These are phyloP conservation scores for Syrmaticus mikado DNA, from an alignment of 2,113 vertebrate species.

Conservation along the genomic window DNA sequence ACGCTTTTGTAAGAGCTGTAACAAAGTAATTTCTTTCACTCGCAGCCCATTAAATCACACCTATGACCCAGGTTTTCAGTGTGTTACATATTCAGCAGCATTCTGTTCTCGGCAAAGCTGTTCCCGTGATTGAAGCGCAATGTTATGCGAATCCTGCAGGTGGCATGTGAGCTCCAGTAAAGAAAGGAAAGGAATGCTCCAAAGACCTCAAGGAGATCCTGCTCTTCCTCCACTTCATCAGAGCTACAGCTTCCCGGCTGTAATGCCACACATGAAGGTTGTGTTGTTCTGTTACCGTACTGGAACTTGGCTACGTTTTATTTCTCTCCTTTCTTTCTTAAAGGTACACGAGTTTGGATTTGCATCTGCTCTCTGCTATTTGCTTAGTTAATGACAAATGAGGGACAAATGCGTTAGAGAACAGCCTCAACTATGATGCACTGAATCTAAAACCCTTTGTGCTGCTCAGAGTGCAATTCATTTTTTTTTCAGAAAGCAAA, in stretches of 20 bases:
- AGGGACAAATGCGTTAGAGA: not conserved
- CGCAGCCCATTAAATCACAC: not conserved
- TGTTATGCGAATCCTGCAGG: not conserved
- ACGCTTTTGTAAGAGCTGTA: not conserved
- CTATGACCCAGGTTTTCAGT: not conserved
- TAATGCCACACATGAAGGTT: not conserved
- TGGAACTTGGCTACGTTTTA: not conserved
- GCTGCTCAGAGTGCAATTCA: not conserved
- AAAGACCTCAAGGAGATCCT: not conserved
- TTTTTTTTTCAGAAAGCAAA: not conserved
- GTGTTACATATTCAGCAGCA: not conserved
- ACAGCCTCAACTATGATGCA: not conserved
- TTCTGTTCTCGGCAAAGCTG: not conserved
- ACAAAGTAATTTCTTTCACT: not conserved
- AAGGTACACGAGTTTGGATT: not conserved
- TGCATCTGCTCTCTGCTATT: not conserved
- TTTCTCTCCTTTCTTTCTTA: not conserved
- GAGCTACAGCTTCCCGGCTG: not conserved
- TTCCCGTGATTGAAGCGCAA: not conserved
- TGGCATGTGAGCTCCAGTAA: not conserved
- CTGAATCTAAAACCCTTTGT: not conserved
- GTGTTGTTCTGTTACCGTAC: not conserved
- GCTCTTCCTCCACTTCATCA: not conserved
- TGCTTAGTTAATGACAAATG: not conserved
- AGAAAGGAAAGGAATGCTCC: not conserved